Conservation (phyloP, 1,140 invertebrate species). For the Drosophila funebris region DNA sequence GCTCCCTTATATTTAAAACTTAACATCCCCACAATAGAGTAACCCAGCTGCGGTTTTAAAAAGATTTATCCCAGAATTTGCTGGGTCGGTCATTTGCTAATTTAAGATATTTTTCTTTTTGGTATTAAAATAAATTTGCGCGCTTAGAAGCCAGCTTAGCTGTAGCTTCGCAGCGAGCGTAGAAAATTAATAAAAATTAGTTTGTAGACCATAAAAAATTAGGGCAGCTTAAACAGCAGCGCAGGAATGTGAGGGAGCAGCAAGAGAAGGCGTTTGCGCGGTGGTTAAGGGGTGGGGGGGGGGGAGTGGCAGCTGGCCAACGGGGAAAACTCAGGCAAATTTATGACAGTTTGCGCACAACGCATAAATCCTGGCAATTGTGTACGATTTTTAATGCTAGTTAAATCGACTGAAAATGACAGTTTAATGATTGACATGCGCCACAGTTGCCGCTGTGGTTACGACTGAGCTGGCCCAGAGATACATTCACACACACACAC, state of each 20-base stretch:
- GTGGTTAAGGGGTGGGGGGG: background rate
- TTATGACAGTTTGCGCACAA: slow-evolving; percentile 77
- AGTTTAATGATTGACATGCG: slow-evolving; percentile 82
- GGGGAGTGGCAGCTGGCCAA: slow-evolving; percentile 12
- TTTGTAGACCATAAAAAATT: slow-evolving; percentile 79
- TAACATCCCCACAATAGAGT: too few species aligned
- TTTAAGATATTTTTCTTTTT: slow-evolving; percentile 5
- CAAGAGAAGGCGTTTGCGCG: background rate
- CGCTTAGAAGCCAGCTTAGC: slow-evolving; percentile 51
- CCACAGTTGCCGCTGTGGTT: slow-evolving; percentile 56
- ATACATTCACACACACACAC: background rate
- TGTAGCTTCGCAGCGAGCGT: slow-evolving; percentile 12
- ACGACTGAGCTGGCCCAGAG: slow-evolving; percentile 40
- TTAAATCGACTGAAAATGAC: slow-evolving; percentile 82
- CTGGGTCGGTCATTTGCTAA: slow-evolving; percentile 6
- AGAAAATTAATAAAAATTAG: slow-evolving; percentile 79
- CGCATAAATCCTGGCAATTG: slow-evolving; percentile 80
- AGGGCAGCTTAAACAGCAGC: slow-evolving; percentile 60
- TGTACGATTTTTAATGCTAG: slow-evolving; percentile 81
- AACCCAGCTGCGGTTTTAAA: slow-evolving; percentile 9
- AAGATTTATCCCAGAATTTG: background rate
- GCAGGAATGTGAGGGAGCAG: background rate
- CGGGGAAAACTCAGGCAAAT: slow-evolving; percentile 57
- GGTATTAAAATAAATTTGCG: slow-evolving; percentile 68
- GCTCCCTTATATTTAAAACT: too few species aligned